Base-by-base conservation (phyloP, 2,113 vertebrate species). In the pig (Sus scrofa) region DNA sequence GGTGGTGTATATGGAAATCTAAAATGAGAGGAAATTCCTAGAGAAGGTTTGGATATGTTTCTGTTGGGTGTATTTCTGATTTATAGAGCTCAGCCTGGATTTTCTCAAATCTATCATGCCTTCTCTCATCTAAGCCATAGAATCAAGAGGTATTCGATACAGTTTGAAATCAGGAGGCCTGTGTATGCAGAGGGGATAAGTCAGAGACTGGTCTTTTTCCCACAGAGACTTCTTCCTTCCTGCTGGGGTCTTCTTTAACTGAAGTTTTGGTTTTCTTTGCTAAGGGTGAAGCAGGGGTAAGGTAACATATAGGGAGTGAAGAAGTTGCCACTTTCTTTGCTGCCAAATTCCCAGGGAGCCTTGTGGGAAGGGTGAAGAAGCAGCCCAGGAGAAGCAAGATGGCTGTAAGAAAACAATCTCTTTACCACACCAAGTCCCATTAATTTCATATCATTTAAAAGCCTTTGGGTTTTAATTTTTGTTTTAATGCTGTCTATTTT, bases 1-100 rank as follows among this genome's bases (percentile, higher is more conserved):
- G 70, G 60, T 32, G 12, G 22, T 34, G 75, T 67, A 70, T 78
- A 82, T 84, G 78, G 13, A 93, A 75, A 32, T 86, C 92, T 73
- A 52, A 79, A 86, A 84, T 58, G 30, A 30, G 82, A 96, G 68
- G 90, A 96, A 95, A 93, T 96, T 91, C 81, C 93, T 96, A 32
- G 67, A 83, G 68, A 74, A 83, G 81, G 54, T 71, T 56, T 93
- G 62, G 68, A 65, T 58, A 32, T 34, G 44, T 44, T 44, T 44
- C 44, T 44, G 16, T 52, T 92, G 74, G 44, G 81, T 70, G 52
- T 93, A 73, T 56, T 54, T 74, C 58, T 73, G 60, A 71, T 83
- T 65, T 91, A 54, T 82, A 82, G 39, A 52, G 54, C 27, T 12
- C 32, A 79, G 8, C 58, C 7, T 19, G 16, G 65, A 52, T 77